Evolutionary conservation across 2,797 vertebrate genomes (phyloP).

Genomic region (Luscinia megarhynchos): DNA sequence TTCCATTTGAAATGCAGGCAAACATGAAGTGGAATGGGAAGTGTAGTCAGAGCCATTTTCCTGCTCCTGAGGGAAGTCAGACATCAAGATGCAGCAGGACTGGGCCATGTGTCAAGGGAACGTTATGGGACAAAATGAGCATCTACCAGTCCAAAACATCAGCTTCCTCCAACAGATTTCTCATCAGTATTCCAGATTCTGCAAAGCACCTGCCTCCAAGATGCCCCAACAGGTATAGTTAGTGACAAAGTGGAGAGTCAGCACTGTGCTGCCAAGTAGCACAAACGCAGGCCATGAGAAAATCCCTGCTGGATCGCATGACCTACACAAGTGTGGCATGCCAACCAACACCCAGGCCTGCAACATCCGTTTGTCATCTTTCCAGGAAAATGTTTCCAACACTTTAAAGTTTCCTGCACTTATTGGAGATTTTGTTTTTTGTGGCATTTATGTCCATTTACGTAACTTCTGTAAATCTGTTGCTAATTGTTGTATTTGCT

Average conservation of each 20-base stretch:
- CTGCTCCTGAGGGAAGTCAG: not conserved
- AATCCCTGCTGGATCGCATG: not conserved
- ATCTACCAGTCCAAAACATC: not conserved
- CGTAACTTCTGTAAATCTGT: constrained; percentile 61
- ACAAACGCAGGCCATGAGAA: not conserved
- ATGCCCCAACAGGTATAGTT: not conserved
- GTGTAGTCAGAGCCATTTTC: not conserved
- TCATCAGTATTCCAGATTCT: not conserved
- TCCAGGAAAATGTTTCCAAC: constrained; percentile 52
- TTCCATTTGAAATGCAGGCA: not conserved
- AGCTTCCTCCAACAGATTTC: not conserved
- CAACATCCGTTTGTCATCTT: not conserved
- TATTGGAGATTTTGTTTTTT: constrained; percentile 26
- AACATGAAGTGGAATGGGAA: not conserved
- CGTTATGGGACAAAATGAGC: not conserved
- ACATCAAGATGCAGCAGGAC: not conserved
- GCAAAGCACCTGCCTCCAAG: not conserved
- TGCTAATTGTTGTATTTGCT: constrained; percentile 60
- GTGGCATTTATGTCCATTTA: constrained; percentile 59
- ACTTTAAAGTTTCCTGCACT: constrained; percentile 27
- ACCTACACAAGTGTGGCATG: not conserved
- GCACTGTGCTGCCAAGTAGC: not conserved
- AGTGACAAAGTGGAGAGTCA: not conserved
- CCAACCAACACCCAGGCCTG: constrained; percentile 23
- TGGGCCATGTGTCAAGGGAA: not conserved